Evolutionary conservation across 1,140 invertebrate genomes (phyloP), one percentile per base, ranked within the genome.

Genomic region (Fopius arisanus): DNA sequence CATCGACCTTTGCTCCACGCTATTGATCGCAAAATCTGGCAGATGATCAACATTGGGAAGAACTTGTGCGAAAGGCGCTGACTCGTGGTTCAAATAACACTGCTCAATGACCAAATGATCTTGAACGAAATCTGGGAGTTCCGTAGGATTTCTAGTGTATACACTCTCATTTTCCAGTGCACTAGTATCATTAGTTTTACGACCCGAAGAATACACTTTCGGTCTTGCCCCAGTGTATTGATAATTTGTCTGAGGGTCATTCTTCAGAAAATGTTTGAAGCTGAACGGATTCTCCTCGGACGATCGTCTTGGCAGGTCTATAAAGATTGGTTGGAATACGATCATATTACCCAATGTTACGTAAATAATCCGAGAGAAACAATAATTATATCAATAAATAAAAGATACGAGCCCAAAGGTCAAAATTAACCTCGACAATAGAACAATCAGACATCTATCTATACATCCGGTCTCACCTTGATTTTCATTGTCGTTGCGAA

Each of bases 181-280:
- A 33, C 75, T 75, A 1, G 72, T 70, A 31, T 80, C 78, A 0
- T 80, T 73, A 76, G 75, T 78, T 6, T 78, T 71, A n/a, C 78
- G 67, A 1, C 79, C 77, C 72, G 81, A 74, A 3, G 84, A 78
- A 76, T 90, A 91, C 4, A 90, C 83, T 79, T 91, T 91, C 9
- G 90, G 90, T 77, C 90, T 84, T 1, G 90, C 90, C 28, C 90
- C 90, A 48, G 87, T 83, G 72, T 83, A 86, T n/a, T 88, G 86
- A 79, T 90, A 88, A 78, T 84, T 88, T 14, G 73, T 69, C 26
- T 81, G 82, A 0, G 77, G 77, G 37, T 85, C 85, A 70, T 82
- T 85, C 77, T 92, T 91, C 77, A 95, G 81, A 82, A 95, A 95
- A 82, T 95, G 94, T 82, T 94, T 93, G 80, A 96, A 94, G 40